Conservation (phyloP, 2,888 invertebrate species). For the Myopa testacea region DNA sequence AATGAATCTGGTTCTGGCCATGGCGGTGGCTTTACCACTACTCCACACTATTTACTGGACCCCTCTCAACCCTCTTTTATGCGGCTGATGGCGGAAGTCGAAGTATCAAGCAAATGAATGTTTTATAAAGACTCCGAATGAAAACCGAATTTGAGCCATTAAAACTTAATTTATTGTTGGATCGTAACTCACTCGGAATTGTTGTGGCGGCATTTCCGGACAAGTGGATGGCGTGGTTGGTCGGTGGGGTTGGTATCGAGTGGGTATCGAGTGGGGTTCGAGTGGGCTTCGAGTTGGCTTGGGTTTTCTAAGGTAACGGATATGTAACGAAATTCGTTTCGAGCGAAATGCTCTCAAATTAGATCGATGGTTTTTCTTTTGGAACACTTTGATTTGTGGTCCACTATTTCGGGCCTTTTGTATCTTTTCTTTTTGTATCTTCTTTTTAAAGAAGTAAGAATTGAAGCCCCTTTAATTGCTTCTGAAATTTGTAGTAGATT, state of each 20-base stretch:
- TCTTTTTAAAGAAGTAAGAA: too few relatives aligned
- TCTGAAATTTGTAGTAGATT: too few relatives aligned
- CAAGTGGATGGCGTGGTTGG: not conserved
- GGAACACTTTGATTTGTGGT: too few relatives aligned
- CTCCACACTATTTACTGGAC: constrained; percentile 25
- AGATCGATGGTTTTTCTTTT: too few relatives aligned
- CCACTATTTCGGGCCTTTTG: too few relatives aligned
- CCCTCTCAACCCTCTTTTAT: constrained; percentile 25
- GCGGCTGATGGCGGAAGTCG: not conserved
- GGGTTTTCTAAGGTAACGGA: too few relatives aligned
- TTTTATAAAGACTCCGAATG: constrained; percentile 38
- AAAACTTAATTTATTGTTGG: constrained; percentile 38
- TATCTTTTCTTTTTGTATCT: too few relatives aligned
- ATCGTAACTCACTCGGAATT: constrained; percentile 35
- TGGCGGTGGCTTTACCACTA: not conserved
- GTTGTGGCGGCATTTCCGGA: constrained; percentile 18
- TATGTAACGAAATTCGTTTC: too few relatives aligned
- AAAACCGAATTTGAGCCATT: constrained; percentile 41
- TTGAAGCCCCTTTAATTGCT: too few relatives aligned
- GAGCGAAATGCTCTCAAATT: too few relatives aligned
- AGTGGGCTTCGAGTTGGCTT: too few relatives aligned
- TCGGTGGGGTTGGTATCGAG: not conserved
- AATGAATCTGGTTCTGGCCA: not conserved
- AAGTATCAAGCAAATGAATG: constrained; percentile 36
- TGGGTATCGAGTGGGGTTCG: too few relatives aligned